Evolutionary conservation across 1,140 invertebrate genomes (phyloP).

Genomic region (Drosophila pachea): DNA sequence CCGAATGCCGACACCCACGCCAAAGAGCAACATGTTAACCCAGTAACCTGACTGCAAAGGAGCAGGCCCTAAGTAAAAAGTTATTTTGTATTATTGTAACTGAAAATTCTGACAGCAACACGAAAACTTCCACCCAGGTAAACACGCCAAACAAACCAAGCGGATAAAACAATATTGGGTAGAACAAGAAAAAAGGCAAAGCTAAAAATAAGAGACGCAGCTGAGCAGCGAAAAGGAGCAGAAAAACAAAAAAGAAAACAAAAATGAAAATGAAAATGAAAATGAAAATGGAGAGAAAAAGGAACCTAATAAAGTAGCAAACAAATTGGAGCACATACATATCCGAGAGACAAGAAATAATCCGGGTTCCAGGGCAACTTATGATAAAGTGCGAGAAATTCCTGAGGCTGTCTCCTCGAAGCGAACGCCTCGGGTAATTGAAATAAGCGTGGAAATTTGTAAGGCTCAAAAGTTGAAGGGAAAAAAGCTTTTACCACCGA

Average conservation of each 20-base stretch:
- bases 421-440: constrained; percentile 55
- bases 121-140: constrained; percentile 49
- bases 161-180: constrained; percentile 69
- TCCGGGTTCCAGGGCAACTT: constrained; percentile 44
- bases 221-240: constrained; percentile 27
- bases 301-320: constrained; percentile 65
- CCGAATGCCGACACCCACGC: not conserved
- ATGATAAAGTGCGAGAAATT: constrained; percentile 72
- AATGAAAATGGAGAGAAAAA: no score
- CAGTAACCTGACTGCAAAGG: constrained; percentile 27
- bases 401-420: constrained; percentile 41
- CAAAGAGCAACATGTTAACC: constrained; percentile 60
- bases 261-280: no score
- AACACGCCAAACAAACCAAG: constrained; percentile 60
- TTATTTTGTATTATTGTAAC: constrained; percentile 65
- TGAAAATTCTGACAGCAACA: constrained; percentile 63
- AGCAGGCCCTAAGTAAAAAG: constrained; percentile 45
- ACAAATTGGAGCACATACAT: constrained; percentile 74
- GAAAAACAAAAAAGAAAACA: not conserved
- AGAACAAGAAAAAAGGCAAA: constrained; percentile 26
- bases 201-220: constrained; percentile 43
- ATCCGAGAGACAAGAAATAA: constrained; percentile 54
- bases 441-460: constrained; percentile 74
- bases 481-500: constrained; percentile 55
- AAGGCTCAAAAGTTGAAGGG: constrained; percentile 48